Base-by-base conservation (phyloP, 2,888 invertebrate genomes). In the Dasysyrphus tricinctus region DNA sequence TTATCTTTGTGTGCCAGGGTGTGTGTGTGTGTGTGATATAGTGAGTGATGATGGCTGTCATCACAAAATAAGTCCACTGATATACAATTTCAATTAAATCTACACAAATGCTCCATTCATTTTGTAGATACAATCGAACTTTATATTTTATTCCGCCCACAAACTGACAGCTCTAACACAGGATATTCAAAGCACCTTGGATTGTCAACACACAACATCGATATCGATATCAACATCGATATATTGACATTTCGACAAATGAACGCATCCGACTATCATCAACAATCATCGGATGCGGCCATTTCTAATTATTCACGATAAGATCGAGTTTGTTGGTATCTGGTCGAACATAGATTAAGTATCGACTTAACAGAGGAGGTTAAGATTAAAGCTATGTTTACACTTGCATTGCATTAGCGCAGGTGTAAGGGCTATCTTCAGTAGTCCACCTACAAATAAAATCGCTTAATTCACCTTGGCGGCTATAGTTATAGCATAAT, bases 371-470 rank as follows among this genome's bases (percentile, higher is more conserved):
- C 29, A n/a, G 67, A n/a, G 12, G 12, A 69, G 49, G 61, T 63
- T 63, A 73, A 51, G 70, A 70, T 57, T 77, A 69, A 61, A 70
- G 65, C 75, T 42, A 70, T 84, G 80, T 80, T 70, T 75, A 75
- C 84, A 85, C 80, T 78, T 69, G 77, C 59, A 70, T 56, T 54
- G 81, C 77, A 85, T 85, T 85, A 85, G 69, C 56, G 70, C 70
- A 78, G 77, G 81, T 74, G 85, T 63, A 81, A 74, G 77, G 84
- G 85, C 77, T 81, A 81, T 81, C 81, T 73, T 8, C 73, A 56
- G 77, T 77, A 77, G 81, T 85, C 81, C 81, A 78, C 81, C 85
- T 85, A 81, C 81, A 85, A 84, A 72, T 37, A 54, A 51, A 67
- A 80, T 73, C 65, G 73, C 77, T 77, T 80, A 76, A 85, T 85